phyloP scores from a whole-genome alignment of 2,888 invertebrate genomes.

The Polymixis lichenea region DNA sequence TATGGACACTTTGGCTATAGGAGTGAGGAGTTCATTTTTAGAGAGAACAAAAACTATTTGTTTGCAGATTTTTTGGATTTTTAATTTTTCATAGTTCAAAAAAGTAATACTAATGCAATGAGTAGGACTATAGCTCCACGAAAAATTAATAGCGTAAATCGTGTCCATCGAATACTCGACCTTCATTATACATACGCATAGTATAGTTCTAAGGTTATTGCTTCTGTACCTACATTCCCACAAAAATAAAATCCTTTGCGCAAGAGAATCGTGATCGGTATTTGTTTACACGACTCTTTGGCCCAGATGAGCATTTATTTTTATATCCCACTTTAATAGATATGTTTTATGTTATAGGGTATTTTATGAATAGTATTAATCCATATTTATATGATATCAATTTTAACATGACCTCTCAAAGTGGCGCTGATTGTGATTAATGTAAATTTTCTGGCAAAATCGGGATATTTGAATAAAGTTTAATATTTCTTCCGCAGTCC shows the following conservation, averaged over 20 bases:
- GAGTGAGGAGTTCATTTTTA: background rate
- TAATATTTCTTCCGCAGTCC: background rate
- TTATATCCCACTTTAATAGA: slow-evolving; percentile 6
- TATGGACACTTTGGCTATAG: background rate
- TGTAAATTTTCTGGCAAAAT: background rate
- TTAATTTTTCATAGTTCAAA: background rate
- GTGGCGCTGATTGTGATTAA: background rate
- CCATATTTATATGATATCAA: background rate
- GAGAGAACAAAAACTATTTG: background rate
- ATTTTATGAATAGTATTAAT: background rate
- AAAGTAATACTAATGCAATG: background rate
- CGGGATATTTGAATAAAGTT: background rate
- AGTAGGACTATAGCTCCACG: no score
- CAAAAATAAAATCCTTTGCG: slow-evolving; percentile 10
- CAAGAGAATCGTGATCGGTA: slow-evolving; percentile 17
- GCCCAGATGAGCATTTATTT: slow-evolving; percentile 15
- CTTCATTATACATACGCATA: background rate
- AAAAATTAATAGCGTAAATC: no score
- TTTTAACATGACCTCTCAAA: background rate
- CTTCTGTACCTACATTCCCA: background rate
- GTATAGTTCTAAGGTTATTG: background rate
- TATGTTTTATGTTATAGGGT: background rate
- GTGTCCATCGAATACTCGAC: background rate
- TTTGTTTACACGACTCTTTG: slow-evolving; percentile 28
- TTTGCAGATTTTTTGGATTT: background rate